A percentile compares a stretch with the other conserved stretches of the same genome.
Evolutionary conservation across 2,113 vertebrate species (phyloP).

Genomic region (Ornithorhynchus anatinus): DNA sequence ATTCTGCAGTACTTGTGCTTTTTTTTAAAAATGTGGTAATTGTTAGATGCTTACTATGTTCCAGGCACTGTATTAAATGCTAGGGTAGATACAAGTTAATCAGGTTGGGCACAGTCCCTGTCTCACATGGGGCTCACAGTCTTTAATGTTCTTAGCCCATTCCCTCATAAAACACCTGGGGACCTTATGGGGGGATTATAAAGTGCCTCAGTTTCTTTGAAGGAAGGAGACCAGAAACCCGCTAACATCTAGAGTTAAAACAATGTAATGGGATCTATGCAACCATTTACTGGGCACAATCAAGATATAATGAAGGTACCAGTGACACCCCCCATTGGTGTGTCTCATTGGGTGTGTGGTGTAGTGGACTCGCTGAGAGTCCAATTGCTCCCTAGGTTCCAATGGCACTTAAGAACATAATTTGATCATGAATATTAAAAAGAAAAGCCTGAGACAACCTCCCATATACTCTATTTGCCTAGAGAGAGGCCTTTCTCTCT

Average conservation of each 20-base stretch:
- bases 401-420: conserved; percentile 60
- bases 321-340: conserved; percentile 28
- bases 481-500: conserved; percentile 17
- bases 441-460: conserved; percentile 36
- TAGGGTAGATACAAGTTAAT: too few species aligned
- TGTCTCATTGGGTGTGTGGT: too few species aligned
- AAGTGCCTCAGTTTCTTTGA: not conserved
- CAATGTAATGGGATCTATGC: conserved; percentile 38
- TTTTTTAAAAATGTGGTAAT: too few species aligned
- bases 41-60: too few species aligned
- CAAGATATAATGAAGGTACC: conserved; percentile 50
- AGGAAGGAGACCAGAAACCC: not conserved
- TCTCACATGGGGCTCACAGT: too few species aligned
- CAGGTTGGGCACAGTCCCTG: too few species aligned
- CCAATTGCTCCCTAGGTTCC: conserved; percentile 46
- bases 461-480: conserved; percentile 47
- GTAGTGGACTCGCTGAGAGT: conserved; percentile 52
- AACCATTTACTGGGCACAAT: conserved; percentile 47
- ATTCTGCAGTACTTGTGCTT: too few species aligned
- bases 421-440: conserved; percentile 59
- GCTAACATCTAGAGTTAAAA: conserved; percentile 30
- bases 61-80: too few species aligned
- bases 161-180: too few species aligned
- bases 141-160: too few species aligned
- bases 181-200: not conserved